These are phyloP conservation scores for Manis crassicaudata DNA, from an alignment of 2,797 vertebrate species.

Conservation along the genomic window DNA sequence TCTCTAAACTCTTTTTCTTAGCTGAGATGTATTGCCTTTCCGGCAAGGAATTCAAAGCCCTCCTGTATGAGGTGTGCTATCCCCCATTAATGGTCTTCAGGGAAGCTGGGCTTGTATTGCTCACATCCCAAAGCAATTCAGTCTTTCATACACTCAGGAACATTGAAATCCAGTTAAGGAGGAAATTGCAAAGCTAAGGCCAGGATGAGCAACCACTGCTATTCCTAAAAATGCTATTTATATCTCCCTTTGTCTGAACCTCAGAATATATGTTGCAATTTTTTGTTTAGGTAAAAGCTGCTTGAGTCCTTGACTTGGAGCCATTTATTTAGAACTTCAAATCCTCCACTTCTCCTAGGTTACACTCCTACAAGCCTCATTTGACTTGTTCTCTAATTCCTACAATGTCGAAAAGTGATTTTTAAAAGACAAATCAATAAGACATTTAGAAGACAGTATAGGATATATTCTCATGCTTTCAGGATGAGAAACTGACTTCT, in stretches of 20 bases:
- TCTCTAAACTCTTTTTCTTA: constrained; percentile 19
- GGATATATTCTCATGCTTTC: neutral
- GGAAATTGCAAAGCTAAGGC: neutral
- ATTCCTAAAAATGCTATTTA: neutral
- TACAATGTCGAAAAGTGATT: neutral
- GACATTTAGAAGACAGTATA: neutral
- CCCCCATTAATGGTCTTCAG: neutral
- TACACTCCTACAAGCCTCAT: neutral
- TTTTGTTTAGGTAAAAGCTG: neutral
- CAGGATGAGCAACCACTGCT: neutral
- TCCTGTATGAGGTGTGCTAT: neutral
- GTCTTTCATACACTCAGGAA: neutral
- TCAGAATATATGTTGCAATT: neutral
- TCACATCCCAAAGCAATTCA: neutral
- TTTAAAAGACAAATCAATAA: constrained; percentile 8
- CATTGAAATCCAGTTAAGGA: neutral
- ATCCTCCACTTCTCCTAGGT: neutral
- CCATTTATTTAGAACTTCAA: neutral
- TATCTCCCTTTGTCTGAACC: neutral
- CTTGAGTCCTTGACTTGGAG: neutral
- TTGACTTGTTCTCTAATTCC: neutral
- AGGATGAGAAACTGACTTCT: neutral
- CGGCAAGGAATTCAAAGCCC: neutral
- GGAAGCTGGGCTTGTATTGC: neutral
- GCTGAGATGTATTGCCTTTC: neutral